Evolutionary conservation across 2,888 invertebrate species (phyloP).

Genomic region (Sphaeridia pumilis): DNA sequence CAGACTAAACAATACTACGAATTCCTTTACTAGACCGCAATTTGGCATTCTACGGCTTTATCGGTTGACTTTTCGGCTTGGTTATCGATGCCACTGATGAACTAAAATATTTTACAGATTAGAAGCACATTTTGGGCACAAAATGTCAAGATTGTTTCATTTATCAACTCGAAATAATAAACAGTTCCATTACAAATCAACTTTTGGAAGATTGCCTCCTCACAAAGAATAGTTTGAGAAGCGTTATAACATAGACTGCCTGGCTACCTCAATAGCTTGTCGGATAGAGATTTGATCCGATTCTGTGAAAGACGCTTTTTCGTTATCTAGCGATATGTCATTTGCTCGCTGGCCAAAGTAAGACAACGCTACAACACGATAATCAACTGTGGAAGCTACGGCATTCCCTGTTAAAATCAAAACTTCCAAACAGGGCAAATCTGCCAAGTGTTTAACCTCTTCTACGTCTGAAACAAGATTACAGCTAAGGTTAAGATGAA

Average conservation of each 20-base stretch:
- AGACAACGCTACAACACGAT: constrained; percentile 77
- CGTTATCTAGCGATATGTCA: constrained; percentile 77
- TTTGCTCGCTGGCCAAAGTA: constrained; percentile 70
- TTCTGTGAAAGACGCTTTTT: constrained; percentile 73
- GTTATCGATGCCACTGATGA: no score
- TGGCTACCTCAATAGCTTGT: constrained; percentile 67
- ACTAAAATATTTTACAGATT: no score
- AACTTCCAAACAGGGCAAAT: constrained; percentile 73
- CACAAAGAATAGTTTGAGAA: no score
- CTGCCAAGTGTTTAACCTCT: constrained; percentile 66
- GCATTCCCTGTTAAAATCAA: constrained; percentile 81
- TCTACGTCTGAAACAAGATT: constrained; percentile 69
- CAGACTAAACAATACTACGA: no score
- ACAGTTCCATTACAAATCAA: no score
- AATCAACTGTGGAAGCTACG: constrained; percentile 74
- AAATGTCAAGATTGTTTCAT: no score
- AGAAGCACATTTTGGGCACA: no score
- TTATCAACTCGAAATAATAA: no score
- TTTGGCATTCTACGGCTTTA: no score
- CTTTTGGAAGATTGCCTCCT: no score
- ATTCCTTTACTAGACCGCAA: no score
- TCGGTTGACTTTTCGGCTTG: no score
- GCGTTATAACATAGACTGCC: constrained; percentile 14
- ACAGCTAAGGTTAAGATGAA: constrained; percentile 71
- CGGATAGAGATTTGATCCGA: constrained; percentile 82